Percentiles rank a stretch among this genome's conserved stretches.
These are phyloP conservation scores for Scolopax mira DNA, from an alignment of 2,113 vertebrate species.

Conservation along the genomic window DNA sequence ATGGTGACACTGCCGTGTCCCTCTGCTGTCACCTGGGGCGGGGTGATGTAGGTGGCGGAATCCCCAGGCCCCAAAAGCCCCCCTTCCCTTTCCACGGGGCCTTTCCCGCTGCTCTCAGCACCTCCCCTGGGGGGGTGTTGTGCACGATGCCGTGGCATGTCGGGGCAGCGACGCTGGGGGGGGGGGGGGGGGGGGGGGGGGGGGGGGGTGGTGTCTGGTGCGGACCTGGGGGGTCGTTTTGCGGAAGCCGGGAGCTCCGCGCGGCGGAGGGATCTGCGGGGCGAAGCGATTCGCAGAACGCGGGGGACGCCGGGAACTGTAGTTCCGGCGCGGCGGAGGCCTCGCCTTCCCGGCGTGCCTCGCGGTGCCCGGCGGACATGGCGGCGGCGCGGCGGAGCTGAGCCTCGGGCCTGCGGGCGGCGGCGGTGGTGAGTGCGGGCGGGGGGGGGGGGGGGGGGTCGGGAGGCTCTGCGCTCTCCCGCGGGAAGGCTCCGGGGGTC, in stretches of 20 bases:
- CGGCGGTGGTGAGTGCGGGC: background rate
- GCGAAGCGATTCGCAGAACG: too few species aligned
- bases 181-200: too few species aligned
- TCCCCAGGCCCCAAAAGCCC: background rate
- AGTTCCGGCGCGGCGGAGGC: background rate
- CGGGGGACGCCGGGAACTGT: background rate
- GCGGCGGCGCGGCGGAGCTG: background rate
- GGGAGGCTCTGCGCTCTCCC: too few species aligned
- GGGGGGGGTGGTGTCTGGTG: too few species aligned
- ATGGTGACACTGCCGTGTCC: background rate
- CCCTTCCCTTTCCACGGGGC: too few species aligned
- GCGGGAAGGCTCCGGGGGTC: too few species aligned
- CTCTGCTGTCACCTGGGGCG: background rate
- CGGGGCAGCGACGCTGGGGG: too few species aligned
- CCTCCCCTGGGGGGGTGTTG: background rate
- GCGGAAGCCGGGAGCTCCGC: background rate
- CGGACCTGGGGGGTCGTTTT: too few species aligned
- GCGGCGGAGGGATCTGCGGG: background rate
- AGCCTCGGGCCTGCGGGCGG: background rate
- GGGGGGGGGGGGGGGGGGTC: background rate
- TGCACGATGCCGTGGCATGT: too few species aligned
- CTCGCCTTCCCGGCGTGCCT: conserved; percentile 53
- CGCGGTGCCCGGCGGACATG: conserved; percentile 38
- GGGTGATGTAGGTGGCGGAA: background rate
- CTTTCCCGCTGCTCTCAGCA: too few species aligned